Conservation (phyloP, 1,140 invertebrate genomes). For the Venturia canescens region DNA sequence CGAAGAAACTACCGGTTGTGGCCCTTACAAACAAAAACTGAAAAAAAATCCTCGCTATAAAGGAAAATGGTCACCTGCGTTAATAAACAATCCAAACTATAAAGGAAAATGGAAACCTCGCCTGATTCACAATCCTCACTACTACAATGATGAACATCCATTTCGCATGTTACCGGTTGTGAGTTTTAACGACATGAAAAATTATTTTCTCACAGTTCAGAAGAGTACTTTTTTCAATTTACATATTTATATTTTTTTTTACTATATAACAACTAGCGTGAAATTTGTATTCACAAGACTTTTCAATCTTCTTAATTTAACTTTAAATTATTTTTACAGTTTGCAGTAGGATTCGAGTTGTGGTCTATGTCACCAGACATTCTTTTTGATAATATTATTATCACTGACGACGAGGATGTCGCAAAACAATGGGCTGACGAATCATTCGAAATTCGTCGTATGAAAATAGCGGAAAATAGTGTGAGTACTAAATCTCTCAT, state of each 20-base stretch:
- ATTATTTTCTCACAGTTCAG: background rate
- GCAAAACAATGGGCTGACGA: constrained; percentile 89
- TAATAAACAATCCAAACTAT: constrained; percentile 96
- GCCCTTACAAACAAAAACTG: constrained; percentile 90
- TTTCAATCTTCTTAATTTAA: constrained; percentile 36
- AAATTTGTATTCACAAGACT: no score
- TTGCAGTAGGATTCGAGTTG: constrained; percentile 95
- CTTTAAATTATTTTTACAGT: constrained; percentile 78
- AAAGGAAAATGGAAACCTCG: constrained; percentile 95
- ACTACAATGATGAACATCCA: constrained; percentile 93
- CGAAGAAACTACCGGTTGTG: constrained; percentile 91
- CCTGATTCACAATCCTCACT: constrained; percentile 93
- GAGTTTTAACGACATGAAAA: constrained; percentile 75
- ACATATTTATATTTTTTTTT: background rate
- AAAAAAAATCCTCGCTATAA: constrained; percentile 95
- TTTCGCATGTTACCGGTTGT: constrained; percentile 96
- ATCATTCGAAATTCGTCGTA: constrained; percentile 91
- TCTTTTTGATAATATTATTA: constrained; percentile 96
- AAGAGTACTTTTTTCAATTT: background rate
- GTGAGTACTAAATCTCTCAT: constrained; percentile 78
- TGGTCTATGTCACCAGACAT: constrained; percentile 99
- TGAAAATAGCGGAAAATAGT: constrained; percentile 86
- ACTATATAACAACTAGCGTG: background rate
- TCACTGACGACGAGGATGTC: constrained; percentile 90
- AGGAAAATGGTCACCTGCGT: constrained; percentile 93